Evolutionary conservation across 2,888 invertebrate species (phyloP).

Genomic region (Parelbella ahira): DNA sequence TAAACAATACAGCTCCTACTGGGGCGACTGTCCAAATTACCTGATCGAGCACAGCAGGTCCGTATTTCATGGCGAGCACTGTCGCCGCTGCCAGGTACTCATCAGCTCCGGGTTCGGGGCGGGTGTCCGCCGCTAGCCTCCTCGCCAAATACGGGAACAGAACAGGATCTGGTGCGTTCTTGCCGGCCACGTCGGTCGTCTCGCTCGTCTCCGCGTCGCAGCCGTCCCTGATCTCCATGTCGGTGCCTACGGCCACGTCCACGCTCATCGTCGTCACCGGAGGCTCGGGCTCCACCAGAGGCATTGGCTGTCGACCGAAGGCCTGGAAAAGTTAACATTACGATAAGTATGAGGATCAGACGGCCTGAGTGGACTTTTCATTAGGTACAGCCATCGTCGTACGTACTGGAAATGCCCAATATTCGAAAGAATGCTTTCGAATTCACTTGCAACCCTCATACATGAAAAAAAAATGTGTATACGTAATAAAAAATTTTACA

Average conservation of each 20-base stretch:
- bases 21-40: no score
- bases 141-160: slow-evolving; percentile 92
- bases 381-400: no score
- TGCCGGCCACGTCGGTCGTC: slow-evolving; percentile 44
- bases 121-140: slow-evolving; percentile 72
- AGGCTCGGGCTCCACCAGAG: slow-evolving; percentile 69
- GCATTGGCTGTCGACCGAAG: slow-evolving; percentile 92
- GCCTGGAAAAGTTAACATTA: no score
- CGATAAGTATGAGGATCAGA: no score
- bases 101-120: slow-evolving; percentile 77
- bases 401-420: no score
- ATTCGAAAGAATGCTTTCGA: no score
- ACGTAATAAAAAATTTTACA: no score
- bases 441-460: no score
- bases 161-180: slow-evolving; percentile 82
- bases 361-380: no score
- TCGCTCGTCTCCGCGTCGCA: slow-evolving; percentile 79
- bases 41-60: slow-evolving; percentile 83
- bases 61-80: slow-evolving; percentile 93
- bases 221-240: slow-evolving; percentile 46
- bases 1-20: no score
- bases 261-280: slow-evolving; percentile 7
- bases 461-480: no score
- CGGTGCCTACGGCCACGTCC: slow-evolving; percentile 20
- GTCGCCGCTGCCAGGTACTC: slow-evolving; percentile 92